Conservation (phyloP, 2,797 vertebrate genomes). For the Eptatretus atami region DNA sequence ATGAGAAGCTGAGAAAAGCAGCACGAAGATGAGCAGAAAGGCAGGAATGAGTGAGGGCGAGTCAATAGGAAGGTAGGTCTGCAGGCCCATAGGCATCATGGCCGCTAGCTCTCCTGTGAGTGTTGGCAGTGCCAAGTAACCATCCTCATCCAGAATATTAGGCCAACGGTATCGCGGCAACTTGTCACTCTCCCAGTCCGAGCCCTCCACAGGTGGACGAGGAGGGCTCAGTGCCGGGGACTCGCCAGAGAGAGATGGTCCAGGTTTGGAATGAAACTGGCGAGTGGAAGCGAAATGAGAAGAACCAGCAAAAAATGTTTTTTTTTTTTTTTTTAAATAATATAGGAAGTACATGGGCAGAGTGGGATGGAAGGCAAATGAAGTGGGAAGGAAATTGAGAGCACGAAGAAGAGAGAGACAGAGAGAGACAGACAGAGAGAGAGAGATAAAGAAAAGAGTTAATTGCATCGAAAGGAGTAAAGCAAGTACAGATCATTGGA, state of each 20-base stretch:
- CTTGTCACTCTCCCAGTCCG: neutral
- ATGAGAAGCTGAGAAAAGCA: conserved; percentile 54
- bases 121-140: conserved; percentile 19
- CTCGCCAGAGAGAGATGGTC: too few relatives aligned
- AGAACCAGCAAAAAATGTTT: too few relatives aligned
- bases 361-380: conserved; percentile 2
- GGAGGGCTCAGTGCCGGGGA: neutral
- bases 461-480: too few relatives aligned
- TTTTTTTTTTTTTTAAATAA: neutral
- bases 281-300: too few relatives aligned
- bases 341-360: neutral
- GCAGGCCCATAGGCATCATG: conserved; percentile 20
- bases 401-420: neutral
- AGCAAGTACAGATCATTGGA: too few relatives aligned
- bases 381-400: neutral
- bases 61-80: conserved; percentile 28
- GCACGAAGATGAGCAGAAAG: conserved; percentile 39
- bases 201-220: too few relatives aligned
- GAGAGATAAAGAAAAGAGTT: neutral
- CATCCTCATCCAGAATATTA: conserved; percentile 22
- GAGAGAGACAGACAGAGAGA: neutral
- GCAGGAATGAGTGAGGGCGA: conserved; percentile 46
- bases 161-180: conserved; percentile 16
- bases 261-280: too few relatives aligned
- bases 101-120: conserved; percentile 23